These are phyloP conservation scores for Austrofundulus limnaeus DNA, from an alignment of 2,113 vertebrate species.

Conservation along the genomic window DNA sequence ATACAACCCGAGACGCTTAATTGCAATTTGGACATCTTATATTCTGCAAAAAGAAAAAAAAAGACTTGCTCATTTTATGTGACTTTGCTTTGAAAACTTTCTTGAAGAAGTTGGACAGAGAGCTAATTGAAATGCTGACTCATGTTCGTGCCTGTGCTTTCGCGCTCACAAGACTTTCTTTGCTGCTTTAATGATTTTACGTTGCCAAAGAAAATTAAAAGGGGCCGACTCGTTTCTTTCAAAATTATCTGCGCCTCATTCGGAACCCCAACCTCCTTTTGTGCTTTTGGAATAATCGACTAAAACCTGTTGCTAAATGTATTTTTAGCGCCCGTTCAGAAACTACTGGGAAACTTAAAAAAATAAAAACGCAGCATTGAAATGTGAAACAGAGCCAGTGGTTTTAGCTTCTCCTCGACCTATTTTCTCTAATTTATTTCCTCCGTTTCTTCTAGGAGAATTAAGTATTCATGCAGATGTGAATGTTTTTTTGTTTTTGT, in stretches of 20 bases:
- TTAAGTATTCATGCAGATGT: slow-evolving; percentile 19
- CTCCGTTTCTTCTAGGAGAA: background rate
- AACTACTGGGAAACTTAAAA: background rate
- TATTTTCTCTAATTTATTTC: background rate
- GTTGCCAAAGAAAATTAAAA: background rate
- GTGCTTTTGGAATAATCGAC: background rate
- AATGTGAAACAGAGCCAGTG: background rate
- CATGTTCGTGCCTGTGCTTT: background rate
- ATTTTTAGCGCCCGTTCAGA: background rate
- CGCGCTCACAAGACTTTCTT: background rate
- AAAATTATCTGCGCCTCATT: background rate
- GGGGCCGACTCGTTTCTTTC: background rate
- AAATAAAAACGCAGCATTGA: background rate
- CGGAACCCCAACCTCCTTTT: background rate
- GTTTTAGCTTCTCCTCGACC: background rate
- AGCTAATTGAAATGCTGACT: slow-evolving; percentile 15
- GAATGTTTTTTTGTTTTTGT: slow-evolving; percentile 1
- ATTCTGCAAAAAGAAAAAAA: background rate
- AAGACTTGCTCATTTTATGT: slow-evolving; percentile 1
- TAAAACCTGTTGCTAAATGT: background rate
- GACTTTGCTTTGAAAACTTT: slow-evolving; percentile 14
- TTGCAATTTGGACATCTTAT: slow-evolving; percentile 21
- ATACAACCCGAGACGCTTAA: slow-evolving; percentile 34
- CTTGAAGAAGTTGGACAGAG: slow-evolving; percentile 7
- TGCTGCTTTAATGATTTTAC: background rate